A percentile compares a stretch with the other conserved stretches of the same genome.
These are phyloP conservation scores for Philopotamus ludificatus DNA, from an alignment of 1,140 invertebrate species.

Conservation along the genomic window DNA sequence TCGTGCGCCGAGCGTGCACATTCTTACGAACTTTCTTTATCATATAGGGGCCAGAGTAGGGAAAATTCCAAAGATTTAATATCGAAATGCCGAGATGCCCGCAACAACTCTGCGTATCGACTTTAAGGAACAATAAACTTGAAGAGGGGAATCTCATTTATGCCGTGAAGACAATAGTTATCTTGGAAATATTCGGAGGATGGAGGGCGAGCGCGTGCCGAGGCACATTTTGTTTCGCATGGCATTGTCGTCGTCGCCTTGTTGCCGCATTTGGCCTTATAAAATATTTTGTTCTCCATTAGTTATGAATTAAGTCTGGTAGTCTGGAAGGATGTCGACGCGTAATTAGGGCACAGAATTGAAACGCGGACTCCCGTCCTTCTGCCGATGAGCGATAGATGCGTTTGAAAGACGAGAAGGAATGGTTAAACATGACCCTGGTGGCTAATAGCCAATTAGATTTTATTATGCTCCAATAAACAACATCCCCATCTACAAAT, in stretches of 20 bases:
- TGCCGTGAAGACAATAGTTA: slow-evolving; percentile 39
- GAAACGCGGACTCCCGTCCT: background rate
- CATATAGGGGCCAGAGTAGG: slow-evolving; percentile 27
- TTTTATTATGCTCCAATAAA: no score
- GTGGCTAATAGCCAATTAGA: no score
- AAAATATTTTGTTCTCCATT: slow-evolving; percentile 38
- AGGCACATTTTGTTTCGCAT: slow-evolving; percentile 31
- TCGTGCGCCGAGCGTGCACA: slow-evolving; percentile 12
- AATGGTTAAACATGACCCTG: no score
- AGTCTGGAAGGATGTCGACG: slow-evolving; percentile 29
- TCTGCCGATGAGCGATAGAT: no score
- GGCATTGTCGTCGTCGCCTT: background rate
- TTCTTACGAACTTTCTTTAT: slow-evolving; percentile 38
- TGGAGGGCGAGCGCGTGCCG: background rate
- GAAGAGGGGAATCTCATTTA: slow-evolving; percentile 38
- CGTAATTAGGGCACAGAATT: background rate
- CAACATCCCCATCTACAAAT: no score
- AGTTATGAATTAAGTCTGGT: slow-evolving; percentile 33
- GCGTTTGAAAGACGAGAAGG: no score
- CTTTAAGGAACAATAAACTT: slow-evolving; percentile 33
- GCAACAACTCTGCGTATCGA: slow-evolving; percentile 39
- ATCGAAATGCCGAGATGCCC: slow-evolving; percentile 38
- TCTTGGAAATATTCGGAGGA: slow-evolving; percentile 32
- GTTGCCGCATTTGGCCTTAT: slow-evolving; percentile 24
- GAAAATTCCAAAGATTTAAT: slow-evolving; percentile 40